phyloP scores from a whole-genome alignment of 2,797 vertebrate species.

The Balearica regulorum region DNA sequence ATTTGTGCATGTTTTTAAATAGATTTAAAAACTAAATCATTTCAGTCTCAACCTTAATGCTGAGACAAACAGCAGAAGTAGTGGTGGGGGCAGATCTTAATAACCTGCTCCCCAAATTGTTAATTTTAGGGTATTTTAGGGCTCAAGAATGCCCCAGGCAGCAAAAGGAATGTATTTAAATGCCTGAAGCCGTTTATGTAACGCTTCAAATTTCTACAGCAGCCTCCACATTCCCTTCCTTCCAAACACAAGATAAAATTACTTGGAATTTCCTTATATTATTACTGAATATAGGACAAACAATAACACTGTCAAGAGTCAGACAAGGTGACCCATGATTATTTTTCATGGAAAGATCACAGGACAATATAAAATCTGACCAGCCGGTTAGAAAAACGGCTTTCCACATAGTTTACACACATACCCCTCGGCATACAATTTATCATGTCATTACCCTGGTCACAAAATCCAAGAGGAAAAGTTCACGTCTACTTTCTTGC shows the following conservation, averaged over 20 bases:
- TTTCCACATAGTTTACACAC: not conserved
- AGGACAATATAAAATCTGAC: not conserved
- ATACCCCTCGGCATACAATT: not conserved
- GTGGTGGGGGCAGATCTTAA: not conserved
- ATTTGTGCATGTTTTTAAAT: constrained; percentile 64
- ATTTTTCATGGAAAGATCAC: constrained; percentile 31
- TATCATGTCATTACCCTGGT: not conserved
- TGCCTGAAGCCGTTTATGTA: constrained; percentile 31
- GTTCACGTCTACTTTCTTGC: not conserved
- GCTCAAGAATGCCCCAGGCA: not conserved
- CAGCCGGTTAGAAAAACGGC: not conserved
- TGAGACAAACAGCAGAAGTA: not conserved
- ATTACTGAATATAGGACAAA: constrained; percentile 55
- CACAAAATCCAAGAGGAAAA: not conserved
- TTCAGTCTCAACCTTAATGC: not conserved
- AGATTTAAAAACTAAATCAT: constrained; percentile 51
- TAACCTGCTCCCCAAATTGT: not conserved
- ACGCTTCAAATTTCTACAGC: constrained; percentile 17
- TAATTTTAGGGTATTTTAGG: constrained; percentile 23
- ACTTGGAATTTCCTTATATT: constrained; percentile 54
- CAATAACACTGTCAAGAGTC: constrained; percentile 37
- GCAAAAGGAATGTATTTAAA: constrained; percentile 43
- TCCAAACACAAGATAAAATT: constrained; percentile 45
- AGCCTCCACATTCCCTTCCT: constrained; percentile 25
- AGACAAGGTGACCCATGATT: constrained; percentile 14